These are phyloP conservation scores for Marronus borbonicus DNA, from an alignment of 2,888 invertebrate species.

Conservation along the genomic window DNA sequence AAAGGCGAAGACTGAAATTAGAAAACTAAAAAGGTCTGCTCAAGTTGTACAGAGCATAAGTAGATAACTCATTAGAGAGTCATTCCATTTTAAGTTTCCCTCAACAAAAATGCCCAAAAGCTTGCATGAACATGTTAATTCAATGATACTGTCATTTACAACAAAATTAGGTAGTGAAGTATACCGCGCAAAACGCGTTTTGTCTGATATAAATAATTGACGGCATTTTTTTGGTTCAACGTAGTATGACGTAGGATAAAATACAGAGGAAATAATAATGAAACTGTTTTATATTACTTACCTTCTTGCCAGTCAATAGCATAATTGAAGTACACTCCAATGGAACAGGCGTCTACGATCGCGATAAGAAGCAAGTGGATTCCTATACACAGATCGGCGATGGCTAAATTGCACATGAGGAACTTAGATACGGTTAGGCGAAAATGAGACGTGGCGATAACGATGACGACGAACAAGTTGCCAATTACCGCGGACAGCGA, in stretches of 20 bases:
- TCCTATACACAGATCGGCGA: slow-evolving; percentile 80
- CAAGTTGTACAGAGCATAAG: too few relatives aligned
- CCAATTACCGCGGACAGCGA: slow-evolving; percentile 77
- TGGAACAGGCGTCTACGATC: slow-evolving; percentile 76
- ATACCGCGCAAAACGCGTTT: too few relatives aligned
- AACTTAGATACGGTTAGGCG: slow-evolving; percentile 73
- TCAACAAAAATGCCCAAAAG: too few relatives aligned
- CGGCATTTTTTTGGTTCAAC: neutral
- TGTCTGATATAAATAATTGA: too few relatives aligned
- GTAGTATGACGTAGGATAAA: neutral
- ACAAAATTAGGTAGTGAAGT: too few relatives aligned
- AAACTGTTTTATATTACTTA: slow-evolving; percentile 55
- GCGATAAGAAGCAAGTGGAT: slow-evolving; percentile 77
- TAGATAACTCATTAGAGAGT: too few relatives aligned
- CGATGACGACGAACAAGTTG: slow-evolving; percentile 77
- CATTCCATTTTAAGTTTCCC: too few relatives aligned
- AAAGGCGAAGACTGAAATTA: too few relatives aligned
- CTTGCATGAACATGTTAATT: too few relatives aligned
- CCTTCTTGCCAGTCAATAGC: slow-evolving; percentile 81
- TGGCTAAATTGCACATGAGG: slow-evolving; percentile 79
- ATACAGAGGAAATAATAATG: neutral
- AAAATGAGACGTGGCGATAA: slow-evolving; percentile 72
- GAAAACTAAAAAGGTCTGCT: too few relatives aligned
- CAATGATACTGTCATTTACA: too few relatives aligned
- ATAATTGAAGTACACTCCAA: slow-evolving; percentile 78